Base-by-base conservation (phyloP, 2,113 vertebrate species). In the Emydocephalus ijimae region DNA sequence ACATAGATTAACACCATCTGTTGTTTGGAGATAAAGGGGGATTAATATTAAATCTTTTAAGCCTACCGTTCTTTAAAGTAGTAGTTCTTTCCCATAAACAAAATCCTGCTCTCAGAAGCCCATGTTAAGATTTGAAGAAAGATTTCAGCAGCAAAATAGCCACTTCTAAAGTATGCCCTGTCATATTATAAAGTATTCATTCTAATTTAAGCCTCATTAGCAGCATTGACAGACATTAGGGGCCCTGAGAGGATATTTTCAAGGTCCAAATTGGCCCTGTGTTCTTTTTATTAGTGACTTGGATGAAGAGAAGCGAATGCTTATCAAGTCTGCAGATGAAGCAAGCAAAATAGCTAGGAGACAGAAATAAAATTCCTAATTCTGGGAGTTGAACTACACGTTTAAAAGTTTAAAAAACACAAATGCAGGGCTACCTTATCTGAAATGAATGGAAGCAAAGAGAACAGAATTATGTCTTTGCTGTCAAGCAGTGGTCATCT, bases 1-100 rank as follows among this genome's bases (percentile, higher is more conserved):
- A 96, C 94, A 93, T 89, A 95, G 94, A 97, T 97, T 94, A 96
- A 94, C 93, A 96, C 95, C 95, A 96, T 95, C 95, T 97, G 96
- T 94, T 92, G 55, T 95, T 93, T 91, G 89, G 95, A 96, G 95
- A 97, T 96, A 95, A 95, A 96, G 96, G 95, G 8, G 0, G 94
- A 24, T 69, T 95, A 91, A 94, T 93, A 87, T 94, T 92, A 90
- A 94, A 86, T 95, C 90, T 94, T 89, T 94, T 92, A 93, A 87
- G 92, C 91, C 52, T 94, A 91, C 90, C 93, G 85, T 52, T 96
- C 92, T 96, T 96, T 95, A 92, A 95, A 95, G 96, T 88, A 95
- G 91, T 93, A 95, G 93, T 91, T 48, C 50, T 86, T 61, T 91
- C 74, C 18, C 89, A 0, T 0, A 92, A 96, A 81, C 88, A 95